Conservation (phyloP, 1,140 invertebrate species). For the Camponotus floridanus region DNA sequence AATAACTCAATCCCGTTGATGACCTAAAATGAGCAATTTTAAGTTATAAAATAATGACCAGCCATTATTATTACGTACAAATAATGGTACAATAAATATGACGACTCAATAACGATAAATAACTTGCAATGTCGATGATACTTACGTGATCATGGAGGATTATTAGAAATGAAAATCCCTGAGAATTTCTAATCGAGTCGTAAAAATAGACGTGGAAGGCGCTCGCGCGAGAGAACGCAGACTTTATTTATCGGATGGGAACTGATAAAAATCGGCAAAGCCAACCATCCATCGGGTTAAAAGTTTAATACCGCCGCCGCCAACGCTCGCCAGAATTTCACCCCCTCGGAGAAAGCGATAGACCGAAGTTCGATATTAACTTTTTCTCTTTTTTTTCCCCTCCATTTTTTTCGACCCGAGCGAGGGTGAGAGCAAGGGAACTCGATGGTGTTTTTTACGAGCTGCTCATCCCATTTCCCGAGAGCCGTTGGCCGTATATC, state of each 20-base stretch:
- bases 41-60: neutral
- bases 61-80: neutral
- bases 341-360: slow-evolving; percentile 39
- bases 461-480: slow-evolving; percentile 55
- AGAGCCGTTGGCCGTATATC: slow-evolving; percentile 57
- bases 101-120: neutral
- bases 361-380: slow-evolving; percentile 68
- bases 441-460: slow-evolving; percentile 65
- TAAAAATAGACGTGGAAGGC: neutral
- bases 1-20: neutral
- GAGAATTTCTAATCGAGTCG: neutral
- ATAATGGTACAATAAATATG: neutral
- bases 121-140: neutral
- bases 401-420: slow-evolving; percentile 29
- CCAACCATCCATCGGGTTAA: slow-evolving; percentile 53
- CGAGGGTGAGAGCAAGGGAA: slow-evolving; percentile 1
- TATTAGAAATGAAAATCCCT: neutral
- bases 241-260: slow-evolving; percentile 53
- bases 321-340: slow-evolving; percentile 44
- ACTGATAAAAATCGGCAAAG: slow-evolving; percentile 60
- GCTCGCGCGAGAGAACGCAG: neutral
- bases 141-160: neutral
- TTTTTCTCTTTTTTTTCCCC: slow-evolving; percentile 31
- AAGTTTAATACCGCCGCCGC: slow-evolving; percentile 54
- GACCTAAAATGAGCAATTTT: neutral